A percentile compares a stretch with the other conserved stretches of the same genome.
phyloP scores from a whole-genome alignment of 1,140 invertebrate genomes.

The Achroia grisella region DNA sequence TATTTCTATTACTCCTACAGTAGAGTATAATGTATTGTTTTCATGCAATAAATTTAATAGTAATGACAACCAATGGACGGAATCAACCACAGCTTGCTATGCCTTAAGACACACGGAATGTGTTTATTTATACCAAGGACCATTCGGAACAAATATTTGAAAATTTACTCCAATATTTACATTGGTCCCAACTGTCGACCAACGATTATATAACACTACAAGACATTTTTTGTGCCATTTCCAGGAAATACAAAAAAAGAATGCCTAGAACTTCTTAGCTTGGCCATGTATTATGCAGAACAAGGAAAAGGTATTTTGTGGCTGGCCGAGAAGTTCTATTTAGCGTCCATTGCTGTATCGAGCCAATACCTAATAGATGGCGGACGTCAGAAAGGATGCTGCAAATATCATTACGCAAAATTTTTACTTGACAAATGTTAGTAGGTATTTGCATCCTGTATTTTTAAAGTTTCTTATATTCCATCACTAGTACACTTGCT shows the following conservation, averaged over 20 bases:
- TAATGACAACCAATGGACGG: too few species aligned
- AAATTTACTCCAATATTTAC: too few species aligned
- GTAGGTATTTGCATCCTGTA: conserved; percentile 3
- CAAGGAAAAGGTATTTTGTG: conserved; percentile 73
- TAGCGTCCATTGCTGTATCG: conserved; percentile 55
- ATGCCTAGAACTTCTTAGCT: conserved; percentile 52
- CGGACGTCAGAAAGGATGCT: conserved; percentile 57
- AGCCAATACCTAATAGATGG: conserved; percentile 59
- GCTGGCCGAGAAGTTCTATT: conserved; percentile 74
- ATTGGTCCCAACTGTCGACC: not conserved
- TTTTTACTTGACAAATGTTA: conserved; percentile 74
- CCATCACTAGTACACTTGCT: too few species aligned
- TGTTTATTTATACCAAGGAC: too few species aligned
- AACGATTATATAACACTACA: not conserved
- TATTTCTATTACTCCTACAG: too few species aligned
- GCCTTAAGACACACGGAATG: too few species aligned
- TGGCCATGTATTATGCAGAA: conserved; percentile 67
- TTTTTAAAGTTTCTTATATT: too few species aligned
- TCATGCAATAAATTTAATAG: too few species aligned
- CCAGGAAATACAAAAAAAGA: conserved; percentile 59
- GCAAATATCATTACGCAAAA: conserved; percentile 72
- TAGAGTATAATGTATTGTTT: too few species aligned
- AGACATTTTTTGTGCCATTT: conserved; percentile 1
- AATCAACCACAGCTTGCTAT: too few species aligned
- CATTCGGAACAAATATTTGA: too few species aligned